These are phyloP conservation scores for Dasyprocta punctata DNA, from an alignment of 2,113 vertebrate species.

Conservation along the genomic window DNA sequence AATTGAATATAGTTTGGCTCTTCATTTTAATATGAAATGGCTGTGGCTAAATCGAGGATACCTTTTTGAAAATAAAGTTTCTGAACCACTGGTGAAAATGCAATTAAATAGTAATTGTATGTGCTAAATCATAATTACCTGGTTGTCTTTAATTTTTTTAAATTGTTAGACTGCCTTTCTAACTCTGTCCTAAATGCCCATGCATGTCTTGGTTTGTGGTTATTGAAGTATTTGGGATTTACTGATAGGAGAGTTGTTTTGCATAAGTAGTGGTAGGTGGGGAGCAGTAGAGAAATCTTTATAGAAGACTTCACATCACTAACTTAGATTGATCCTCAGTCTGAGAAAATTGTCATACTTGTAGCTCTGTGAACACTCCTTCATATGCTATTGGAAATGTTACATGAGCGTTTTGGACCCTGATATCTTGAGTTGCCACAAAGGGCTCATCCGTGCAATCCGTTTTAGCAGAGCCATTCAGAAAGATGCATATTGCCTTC, in stretches of 20 bases:
- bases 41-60: slow-evolving; percentile 16
- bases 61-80: slow-evolving; percentile 46
- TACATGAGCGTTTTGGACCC: background rate
- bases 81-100: background rate
- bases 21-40: slow-evolving; percentile 51
- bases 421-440: background rate
- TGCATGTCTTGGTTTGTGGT: background rate
- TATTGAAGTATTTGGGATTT: background rate
- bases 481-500: background rate
- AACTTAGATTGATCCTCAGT: background rate
- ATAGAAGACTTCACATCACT: background rate
- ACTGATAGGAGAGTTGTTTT: background rate
- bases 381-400: background rate
- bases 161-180: background rate
- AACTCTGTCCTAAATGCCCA: background rate
- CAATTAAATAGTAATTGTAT: slow-evolving; percentile 45
- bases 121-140: slow-evolving; percentile 26
- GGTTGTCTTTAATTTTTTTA: background rate
- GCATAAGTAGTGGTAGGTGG: rapidly evolving
- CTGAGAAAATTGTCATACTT: background rate
- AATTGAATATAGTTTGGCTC: slow-evolving; percentile 37
- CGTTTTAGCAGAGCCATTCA: background rate
- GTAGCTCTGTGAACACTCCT: background rate
- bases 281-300: background rate
- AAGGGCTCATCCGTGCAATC: background rate